Evolutionary conservation across 2,797 vertebrate species (phyloP).

Genomic region (Myotis myotis): DNA sequence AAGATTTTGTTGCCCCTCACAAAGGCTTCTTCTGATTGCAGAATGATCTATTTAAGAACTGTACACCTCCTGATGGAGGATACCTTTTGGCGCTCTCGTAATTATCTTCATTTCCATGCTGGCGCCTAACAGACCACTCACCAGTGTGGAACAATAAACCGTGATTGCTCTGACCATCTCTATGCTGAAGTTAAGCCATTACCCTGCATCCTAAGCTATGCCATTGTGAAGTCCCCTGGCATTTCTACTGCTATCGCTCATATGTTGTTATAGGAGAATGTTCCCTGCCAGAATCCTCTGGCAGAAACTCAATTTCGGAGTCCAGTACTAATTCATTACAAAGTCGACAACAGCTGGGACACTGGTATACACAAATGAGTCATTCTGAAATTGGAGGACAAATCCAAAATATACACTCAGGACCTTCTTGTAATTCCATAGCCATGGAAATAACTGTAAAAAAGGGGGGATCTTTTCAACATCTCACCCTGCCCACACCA

Average conservation of each 20-base stretch:
- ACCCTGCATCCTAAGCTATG: slow-evolving; percentile 19
- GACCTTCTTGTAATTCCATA: slow-evolving; percentile 41
- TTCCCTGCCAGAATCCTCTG: slow-evolving; percentile 80
- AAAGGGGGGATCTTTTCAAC: not conserved
- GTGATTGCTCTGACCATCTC: slow-evolving; percentile 21
- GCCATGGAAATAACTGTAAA: slow-evolving; percentile 46
- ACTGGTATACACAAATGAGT: slow-evolving; percentile 80
- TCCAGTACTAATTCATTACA: slow-evolving; percentile 76
- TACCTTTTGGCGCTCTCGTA: slow-evolving; percentile 43
- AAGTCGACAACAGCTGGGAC: slow-evolving; percentile 82
- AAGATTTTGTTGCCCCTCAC: slow-evolving; percentile 18
- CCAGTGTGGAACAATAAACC: slow-evolving; percentile 51
- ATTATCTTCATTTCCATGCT: slow-evolving; percentile 72
- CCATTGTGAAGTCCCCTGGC: slow-evolving; percentile 54
- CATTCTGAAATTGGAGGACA: slow-evolving; percentile 77
- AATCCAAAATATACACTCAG: slow-evolving; percentile 69
- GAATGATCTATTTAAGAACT: slow-evolving; percentile 58
- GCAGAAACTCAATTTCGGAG: slow-evolving; percentile 83
- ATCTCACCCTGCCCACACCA: slow-evolving; percentile 18
- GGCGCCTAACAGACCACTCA: slow-evolving; percentile 30
- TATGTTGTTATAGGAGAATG: slow-evolving; percentile 79
- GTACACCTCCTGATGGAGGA: slow-evolving; percentile 31
- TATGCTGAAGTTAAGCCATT: slow-evolving; percentile 58
- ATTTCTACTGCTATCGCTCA: slow-evolving; percentile 51
- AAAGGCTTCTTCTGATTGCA: slow-evolving; percentile 43